Base-by-base conservation (phyloP, 2,113 vertebrate genomes). In the Vicugna pacos region DNA sequence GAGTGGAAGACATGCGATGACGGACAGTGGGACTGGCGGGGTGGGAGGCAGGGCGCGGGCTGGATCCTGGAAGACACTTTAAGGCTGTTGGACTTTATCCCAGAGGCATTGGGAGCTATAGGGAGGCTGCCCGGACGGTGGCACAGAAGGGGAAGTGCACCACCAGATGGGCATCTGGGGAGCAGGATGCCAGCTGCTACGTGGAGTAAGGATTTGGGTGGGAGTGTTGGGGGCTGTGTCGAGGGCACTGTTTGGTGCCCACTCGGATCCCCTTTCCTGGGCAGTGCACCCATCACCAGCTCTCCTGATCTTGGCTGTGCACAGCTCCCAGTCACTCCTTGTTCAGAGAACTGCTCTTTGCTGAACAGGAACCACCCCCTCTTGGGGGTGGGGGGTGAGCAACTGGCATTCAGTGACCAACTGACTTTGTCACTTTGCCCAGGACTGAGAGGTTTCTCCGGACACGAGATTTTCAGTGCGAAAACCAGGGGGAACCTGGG, bases 1-100 rank as follows among this genome's bases (percentile, higher is more conserved):
- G 3, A n/a, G 11, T 9, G 46, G 72, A 46, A 89, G 83, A 17
- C 22, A 22, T 46, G 52, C 8, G 2, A 6, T 30, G 60, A 32
- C 0, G 13, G 42, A 42, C 38, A 54, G 17, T 2, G 14, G 92
- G 52, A 14, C 10, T 16, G 19, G 26, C 3, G 50, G 42, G 60
- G n/a, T 3, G 24, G 62, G 26, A n/a, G 14, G 60, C 24, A 11
- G 46, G 35, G 54, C 0, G 0, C 28, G 20, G 16, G 35, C 60
- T 58, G 17, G 11, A 5, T 8, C 4, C 28, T 8, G 26, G 67
- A 67, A 76, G 56, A 19, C 38, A 35, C 14, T 5, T 2, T 6
- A 1, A 15, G 54, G 22, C 62, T n/a, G 30, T 83, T 15, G n/a
- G 82, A 58, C 10, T 60, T 85, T 11, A 12, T 62, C 28, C 50